phyloP scores from a whole-genome alignment of 2,797 vertebrate species.

The Argya squamiceps region DNA sequence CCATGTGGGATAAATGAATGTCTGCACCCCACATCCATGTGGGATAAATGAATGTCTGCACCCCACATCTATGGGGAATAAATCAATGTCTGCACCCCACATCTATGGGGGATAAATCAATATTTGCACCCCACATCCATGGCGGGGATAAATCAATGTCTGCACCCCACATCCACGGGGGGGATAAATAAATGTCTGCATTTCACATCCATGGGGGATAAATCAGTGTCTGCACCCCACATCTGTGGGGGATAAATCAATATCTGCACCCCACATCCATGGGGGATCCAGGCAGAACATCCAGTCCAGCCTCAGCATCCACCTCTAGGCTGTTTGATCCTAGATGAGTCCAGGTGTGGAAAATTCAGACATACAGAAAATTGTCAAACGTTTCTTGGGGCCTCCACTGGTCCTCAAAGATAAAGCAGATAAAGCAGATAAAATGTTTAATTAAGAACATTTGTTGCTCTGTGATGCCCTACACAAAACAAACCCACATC shows the following conservation, averaged over 20 bases:
- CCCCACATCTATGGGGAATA: too few relatives aligned
- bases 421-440: neutral
- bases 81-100: neutral
- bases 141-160: too few relatives aligned
- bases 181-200: neutral
- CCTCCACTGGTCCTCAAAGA: neutral
- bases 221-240: too few relatives aligned
- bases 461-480: neutral
- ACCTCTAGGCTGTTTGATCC: neutral
- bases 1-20: too few relatives aligned
- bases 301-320: neutral
- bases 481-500: neutral
- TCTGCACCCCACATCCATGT: too few relatives aligned
- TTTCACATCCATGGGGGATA: too few relatives aligned
- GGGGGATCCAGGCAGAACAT: neutral
- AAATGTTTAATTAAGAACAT: neutral
- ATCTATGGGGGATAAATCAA: accelerated
- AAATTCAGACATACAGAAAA: neutral
- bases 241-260: neutral
- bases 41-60: too few relatives aligned
- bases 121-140: too few relatives aligned
- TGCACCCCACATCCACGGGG: too few relatives aligned
- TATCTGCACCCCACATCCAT: accelerated
- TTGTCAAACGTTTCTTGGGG: neutral
- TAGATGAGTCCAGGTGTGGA: neutral